Base-by-base conservation (phyloP, 2,888 invertebrate species). In the Endomychus coccineus region DNA sequence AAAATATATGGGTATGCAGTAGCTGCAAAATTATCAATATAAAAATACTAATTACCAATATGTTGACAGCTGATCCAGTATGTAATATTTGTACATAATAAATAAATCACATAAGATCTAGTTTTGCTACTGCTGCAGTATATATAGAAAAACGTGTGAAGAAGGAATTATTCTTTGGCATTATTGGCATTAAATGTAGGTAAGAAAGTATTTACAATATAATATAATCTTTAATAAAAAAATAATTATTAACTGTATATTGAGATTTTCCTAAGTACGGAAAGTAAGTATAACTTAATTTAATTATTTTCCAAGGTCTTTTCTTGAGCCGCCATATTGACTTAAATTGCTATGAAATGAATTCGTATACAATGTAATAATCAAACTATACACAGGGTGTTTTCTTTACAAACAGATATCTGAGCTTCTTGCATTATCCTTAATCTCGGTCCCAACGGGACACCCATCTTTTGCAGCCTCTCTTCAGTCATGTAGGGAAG, bases 401-500 rank as follows among this genome's bases (percentile, higher is more conserved):
- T 77, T 61, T 69, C 81, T 69, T 54, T 74, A 57, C 73, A 74
- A 41, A 75, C 72, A 24, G 75, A 75, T 55, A 77, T 74, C 57
- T 79, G 77, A 16, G 88, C 86, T 61, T 92, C 91, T 65, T 89
- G 88, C 42, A 91, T 71, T 53, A 92, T 91, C 55, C 91, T 74
- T 56, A 90, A 73, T 45, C 91, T 67, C 2, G 92, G 91, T 6
- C 91, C 92, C 52, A 92, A 70, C 0, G 92, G 91, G n/a, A 92
- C 82, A 1, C 91, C 90, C 58, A 92, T 77, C 40, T 87, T 88
- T 49, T 88, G 79, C 3, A 92, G 71, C 38, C 86, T 74, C 50
- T 91, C 90, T 60, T 92, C 92, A 1, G 84, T 88, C 48, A 92
- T 72, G 69, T 90, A 91, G 1, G 91, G 91, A 40, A 92, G 69